Evolutionary conservation across 64 coral and sea anemone genomes (phyloP).

Genomic region (Astreopora myriophthalma): DNA sequence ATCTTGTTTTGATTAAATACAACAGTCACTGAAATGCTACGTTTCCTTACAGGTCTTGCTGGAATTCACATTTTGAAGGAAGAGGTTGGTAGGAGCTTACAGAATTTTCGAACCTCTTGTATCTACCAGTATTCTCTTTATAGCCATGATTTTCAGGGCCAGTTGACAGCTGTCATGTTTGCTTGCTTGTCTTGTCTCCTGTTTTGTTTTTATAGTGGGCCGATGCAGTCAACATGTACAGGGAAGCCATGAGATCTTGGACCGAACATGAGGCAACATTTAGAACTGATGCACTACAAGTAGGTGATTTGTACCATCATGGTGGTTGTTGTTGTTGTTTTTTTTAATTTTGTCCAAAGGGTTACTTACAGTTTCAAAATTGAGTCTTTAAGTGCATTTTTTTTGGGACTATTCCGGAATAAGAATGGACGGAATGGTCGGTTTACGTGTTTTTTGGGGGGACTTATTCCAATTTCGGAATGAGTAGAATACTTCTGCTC

Average conservation of each 20-base stretch:
- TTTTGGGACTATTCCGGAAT: too few relatives aligned
- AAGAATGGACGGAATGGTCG: too few relatives aligned
- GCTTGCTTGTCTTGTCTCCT: neutral
- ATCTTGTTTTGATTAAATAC: neutral
- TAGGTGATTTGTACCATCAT: neutral
- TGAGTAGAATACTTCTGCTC: too few relatives aligned
- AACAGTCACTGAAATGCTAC: neutral
- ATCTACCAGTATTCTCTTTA: neutral
- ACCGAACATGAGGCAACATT: constrained; percentile 94
- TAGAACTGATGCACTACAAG: constrained; percentile 94
- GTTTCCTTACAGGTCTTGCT: constrained; percentile 72
- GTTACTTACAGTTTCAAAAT: neutral
- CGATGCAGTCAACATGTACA: constrained; percentile 88
- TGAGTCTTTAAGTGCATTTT: too few relatives aligned
- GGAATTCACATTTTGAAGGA: constrained; percentile 89
- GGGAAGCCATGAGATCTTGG: constrained; percentile 92
- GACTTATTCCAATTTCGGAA: too few relatives aligned
- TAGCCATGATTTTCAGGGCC: too few relatives aligned
- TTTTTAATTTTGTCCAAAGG: neutral
- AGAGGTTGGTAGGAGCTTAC: constrained; percentile 41
- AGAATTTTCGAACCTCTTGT: neutral
- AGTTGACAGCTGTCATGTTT: too few relatives aligned
- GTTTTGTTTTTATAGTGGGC: constrained; percentile 63
- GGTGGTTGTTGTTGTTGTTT: neutral
- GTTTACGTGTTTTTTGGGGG: too few relatives aligned